A percentile compares a stretch with the other conserved stretches of the same genome.
Evolutionary conservation across 1,140 invertebrate genomes (phyloP).

Genomic region (Cephus cinctus): DNA sequence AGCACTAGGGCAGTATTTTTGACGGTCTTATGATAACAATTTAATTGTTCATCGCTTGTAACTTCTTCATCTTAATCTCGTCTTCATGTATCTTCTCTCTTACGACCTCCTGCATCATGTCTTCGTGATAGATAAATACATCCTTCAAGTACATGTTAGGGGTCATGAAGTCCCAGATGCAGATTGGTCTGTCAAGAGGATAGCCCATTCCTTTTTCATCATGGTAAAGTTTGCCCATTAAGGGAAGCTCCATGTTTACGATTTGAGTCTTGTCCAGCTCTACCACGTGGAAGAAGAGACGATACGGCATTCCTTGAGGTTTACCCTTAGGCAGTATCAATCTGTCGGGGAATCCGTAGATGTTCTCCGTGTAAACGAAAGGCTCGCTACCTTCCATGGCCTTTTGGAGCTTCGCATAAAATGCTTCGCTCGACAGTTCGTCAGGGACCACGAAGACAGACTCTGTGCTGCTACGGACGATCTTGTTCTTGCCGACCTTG

Average conservation of each 20-base stretch:
- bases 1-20: too few species aligned
- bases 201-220: slow-evolving; percentile 61
- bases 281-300: slow-evolving; percentile 66
- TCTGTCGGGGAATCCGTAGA: slow-evolving; percentile 62
- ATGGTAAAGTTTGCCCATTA: slow-evolving; percentile 25
- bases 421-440: slow-evolving; percentile 29
- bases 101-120: too few species aligned
- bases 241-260: slow-evolving; percentile 39
- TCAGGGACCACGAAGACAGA: slow-evolving; percentile 38
- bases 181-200: slow-evolving; percentile 66
- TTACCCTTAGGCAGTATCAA: slow-evolving; percentile 69
- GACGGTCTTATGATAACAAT: too few species aligned
- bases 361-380: slow-evolving; percentile 23
- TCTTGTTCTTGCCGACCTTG: slow-evolving; percentile 34
- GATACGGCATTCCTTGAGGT: slow-evolving; percentile 62
- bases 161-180: slow-evolving; percentile 59
- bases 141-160: slow-evolving; percentile 68
- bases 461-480: slow-evolving; percentile 40
- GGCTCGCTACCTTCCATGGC: slow-evolving; percentile 31
- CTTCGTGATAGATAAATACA: slow-evolving; percentile 63
- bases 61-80: too few species aligned
- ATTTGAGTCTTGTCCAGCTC: slow-evolving; percentile 43
- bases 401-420: slow-evolving; percentile 34
- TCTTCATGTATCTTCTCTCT: too few species aligned
- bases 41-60: too few species aligned